Conservation (phyloP, 2,113 vertebrate species). For the Oncorhynchus clarkii region DNA sequence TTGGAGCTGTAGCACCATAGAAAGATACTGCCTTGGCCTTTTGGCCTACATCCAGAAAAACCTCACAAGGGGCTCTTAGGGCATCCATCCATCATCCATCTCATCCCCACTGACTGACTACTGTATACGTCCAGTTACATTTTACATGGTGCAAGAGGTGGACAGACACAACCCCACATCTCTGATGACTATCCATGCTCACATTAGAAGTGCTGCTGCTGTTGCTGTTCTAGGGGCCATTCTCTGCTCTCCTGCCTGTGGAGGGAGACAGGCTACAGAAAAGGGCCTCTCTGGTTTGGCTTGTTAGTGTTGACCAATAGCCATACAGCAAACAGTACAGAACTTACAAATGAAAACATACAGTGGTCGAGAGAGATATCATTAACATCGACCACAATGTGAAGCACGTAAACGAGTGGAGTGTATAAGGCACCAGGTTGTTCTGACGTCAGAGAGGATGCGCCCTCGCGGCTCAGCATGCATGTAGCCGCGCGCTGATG, state of each 20-base stretch:
- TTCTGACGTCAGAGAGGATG: slow-evolving; percentile 77
- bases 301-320: slow-evolving; percentile 43
- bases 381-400: slow-evolving; percentile 62
- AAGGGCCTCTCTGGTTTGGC: slow-evolving; percentile 34
- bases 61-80: slow-evolving; percentile 40
- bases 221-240: slow-evolving; percentile 4
- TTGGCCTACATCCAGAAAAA: slow-evolving; percentile 55
- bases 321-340: slow-evolving; percentile 43
- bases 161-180: slow-evolving; percentile 52
- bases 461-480: slow-evolving; percentile 30
- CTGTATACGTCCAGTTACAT: background rate
- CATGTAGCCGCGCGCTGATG: slow-evolving; percentile 55
- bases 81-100: background rate
- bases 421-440: slow-evolving; percentile 82
- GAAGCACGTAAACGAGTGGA: slow-evolving; percentile 81
- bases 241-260: background rate
- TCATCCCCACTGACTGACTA: background rate
- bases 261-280: background rate
- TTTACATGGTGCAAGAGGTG: slow-evolving; percentile 52
- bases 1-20: slow-evolving; percentile 76
- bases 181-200: slow-evolving; percentile 50
- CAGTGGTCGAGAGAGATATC: slow-evolving; percentile 58
- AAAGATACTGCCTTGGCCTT: slow-evolving; percentile 65
- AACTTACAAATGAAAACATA: slow-evolving; percentile 68
- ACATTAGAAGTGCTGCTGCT: slow-evolving; percentile 40